phyloP scores from a whole-genome alignment of 2,113 vertebrate genomes.

The Tupaia tana region DNA sequence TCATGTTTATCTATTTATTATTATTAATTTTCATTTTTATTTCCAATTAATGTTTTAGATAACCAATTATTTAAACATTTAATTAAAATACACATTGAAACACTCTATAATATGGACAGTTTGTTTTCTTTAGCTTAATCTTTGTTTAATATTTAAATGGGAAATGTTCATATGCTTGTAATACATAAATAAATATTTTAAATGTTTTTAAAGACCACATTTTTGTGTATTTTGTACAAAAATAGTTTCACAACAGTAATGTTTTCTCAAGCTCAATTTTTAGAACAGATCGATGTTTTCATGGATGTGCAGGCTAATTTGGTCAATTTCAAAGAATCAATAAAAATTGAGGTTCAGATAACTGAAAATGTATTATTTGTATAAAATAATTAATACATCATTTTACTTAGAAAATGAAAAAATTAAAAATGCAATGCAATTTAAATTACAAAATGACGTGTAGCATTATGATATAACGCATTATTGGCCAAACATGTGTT shows the following conservation, averaged over 20 bases:
- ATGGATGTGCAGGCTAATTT: not conserved
- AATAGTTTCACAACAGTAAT: not conserved
- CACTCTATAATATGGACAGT: not conserved
- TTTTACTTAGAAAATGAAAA: conserved; percentile 6
- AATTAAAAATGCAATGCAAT: not conserved
- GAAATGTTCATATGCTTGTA: not conserved
- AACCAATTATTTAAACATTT: not conserved
- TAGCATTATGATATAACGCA: conserved; percentile 17
- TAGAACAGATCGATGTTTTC: conserved; percentile 28
- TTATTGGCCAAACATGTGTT: not conserved
- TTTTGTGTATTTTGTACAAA: not conserved
- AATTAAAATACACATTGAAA: not conserved
- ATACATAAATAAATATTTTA: not conserved
- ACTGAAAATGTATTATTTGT: not conserved
- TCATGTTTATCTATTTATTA: not conserved
- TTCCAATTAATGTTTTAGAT: conserved; percentile 38
- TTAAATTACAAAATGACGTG: not conserved
- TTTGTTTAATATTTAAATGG: conserved; percentile 14
- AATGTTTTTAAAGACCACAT: not conserved
- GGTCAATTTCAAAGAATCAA: not conserved
- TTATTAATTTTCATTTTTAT: not conserved
- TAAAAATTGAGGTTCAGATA: not conserved
- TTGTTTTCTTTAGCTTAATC: not conserved
- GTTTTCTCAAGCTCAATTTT: not conserved
- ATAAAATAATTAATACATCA: conserved; percentile 2